Evolutionary conservation across 1,140 invertebrate genomes (phyloP).

Genomic region (Drosophila navojoa): DNA sequence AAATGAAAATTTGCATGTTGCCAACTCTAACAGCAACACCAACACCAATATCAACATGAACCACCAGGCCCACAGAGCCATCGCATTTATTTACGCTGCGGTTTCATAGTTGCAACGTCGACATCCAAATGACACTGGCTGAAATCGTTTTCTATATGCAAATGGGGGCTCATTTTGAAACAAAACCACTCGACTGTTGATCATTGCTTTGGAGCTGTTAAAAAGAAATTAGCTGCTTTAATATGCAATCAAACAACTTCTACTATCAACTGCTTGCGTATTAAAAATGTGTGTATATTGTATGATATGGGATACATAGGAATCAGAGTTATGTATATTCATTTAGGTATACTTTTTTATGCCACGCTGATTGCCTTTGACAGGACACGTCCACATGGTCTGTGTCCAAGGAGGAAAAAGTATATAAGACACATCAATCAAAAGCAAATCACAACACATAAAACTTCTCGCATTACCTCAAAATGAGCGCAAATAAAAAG

Average conservation of each 20-base stretch:
- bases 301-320: too few relatives aligned
- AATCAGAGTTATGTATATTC: too few relatives aligned
- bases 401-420: slow-evolving; percentile 9
- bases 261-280: background rate
- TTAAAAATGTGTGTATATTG: background rate
- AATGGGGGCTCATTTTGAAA: background rate
- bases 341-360: background rate
- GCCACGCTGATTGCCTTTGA: slow-evolving; percentile 13
- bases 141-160: slow-evolving; percentile 2
- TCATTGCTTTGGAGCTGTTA: background rate
- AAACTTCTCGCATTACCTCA: slow-evolving; percentile 76
- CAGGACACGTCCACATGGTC: slow-evolving; percentile 7
- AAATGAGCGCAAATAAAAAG: slow-evolving; percentile 70
- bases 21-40: slow-evolving; percentile 6
- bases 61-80: slow-evolving; percentile 15
- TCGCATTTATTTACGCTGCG: slow-evolving; percentile 60
- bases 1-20: slow-evolving; percentile 45
- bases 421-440: slow-evolving; percentile 56
- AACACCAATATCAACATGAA: too few relatives aligned
- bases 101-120: slow-evolving; percentile 41
- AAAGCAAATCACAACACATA: slow-evolving; percentile 74
- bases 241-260: background rate
- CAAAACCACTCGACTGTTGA: background rate
- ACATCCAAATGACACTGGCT: slow-evolving; percentile 5
- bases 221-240: background rate